Evolutionary conservation across 2,888 invertebrate genomes (phyloP).

Genomic region (Drosophila mercatorum): DNA sequence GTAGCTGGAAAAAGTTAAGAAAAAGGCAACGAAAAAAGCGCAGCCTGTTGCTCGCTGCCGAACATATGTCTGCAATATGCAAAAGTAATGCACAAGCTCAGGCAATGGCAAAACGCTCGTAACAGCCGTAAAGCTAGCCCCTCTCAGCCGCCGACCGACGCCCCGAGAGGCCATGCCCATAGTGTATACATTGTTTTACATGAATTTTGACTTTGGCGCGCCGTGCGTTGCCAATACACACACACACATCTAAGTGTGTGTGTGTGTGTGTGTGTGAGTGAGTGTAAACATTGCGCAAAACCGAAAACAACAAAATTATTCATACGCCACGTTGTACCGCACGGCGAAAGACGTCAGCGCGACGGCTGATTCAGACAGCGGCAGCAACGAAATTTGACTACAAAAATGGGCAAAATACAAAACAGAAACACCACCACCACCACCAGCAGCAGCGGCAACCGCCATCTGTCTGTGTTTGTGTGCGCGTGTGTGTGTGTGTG

Average conservation of each 20-base stretch:
- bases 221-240: slow-evolving; percentile 43
- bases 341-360: slow-evolving; percentile 62
- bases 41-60: slow-evolving; percentile 60
- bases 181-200: slow-evolving; percentile 53
- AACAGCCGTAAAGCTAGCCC: slow-evolving; percentile 31
- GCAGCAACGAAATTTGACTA: slow-evolving; percentile 70
- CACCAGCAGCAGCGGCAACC: slow-evolving; percentile 3
- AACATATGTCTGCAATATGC: slow-evolving; percentile 79
- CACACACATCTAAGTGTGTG: slow-evolving; percentile 3
- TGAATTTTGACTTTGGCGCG: slow-evolving; percentile 73
- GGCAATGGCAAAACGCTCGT: slow-evolving; percentile 50
- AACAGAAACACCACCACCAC: slow-evolving; percentile 50
- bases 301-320: slow-evolving; percentile 66
- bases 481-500: slow-evolving; percentile 21
- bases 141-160: background rate
- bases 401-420: slow-evolving; percentile 77
- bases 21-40: slow-evolving; percentile 10
- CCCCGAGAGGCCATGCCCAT: slow-evolving; percentile 4
- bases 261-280: slow-evolving; percentile 29
- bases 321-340: slow-evolving; percentile 75
- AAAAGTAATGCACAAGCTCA: slow-evolving; percentile 74
- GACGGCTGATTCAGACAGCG: slow-evolving; percentile 70
- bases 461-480: slow-evolving; percentile 2
- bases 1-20: slow-evolving; percentile 5
- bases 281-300: slow-evolving; percentile 76